Conservation (phyloP, 2,113 vertebrate genomes). For the Bubo bubo region DNA sequence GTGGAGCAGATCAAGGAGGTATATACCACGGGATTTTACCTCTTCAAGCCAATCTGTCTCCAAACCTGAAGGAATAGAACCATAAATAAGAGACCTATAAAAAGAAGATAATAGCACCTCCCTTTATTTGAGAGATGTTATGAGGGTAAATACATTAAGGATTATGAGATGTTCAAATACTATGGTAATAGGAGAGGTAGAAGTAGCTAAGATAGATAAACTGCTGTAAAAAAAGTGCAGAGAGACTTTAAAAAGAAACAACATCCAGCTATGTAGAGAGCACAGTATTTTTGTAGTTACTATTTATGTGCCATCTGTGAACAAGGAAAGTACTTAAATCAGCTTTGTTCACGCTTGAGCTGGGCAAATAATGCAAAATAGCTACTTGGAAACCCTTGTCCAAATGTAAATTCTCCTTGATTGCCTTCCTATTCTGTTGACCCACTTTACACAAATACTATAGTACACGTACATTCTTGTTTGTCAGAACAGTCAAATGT, state of each 20-base stretch:
- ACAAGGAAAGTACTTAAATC: conserved; percentile 18
- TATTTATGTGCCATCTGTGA: conserved; percentile 23
- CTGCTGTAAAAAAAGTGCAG: not conserved
- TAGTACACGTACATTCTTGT: not conserved
- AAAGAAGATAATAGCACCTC: not conserved
- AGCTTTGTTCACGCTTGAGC: not conserved
- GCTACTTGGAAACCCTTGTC: not conserved
- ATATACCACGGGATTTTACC: not conserved
- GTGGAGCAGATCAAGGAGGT: rapidly evolving
- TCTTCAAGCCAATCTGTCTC: not conserved
- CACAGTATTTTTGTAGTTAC: not conserved
- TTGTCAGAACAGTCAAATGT: not conserved
- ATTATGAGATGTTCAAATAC: not conserved
- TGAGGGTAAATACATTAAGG: not conserved
- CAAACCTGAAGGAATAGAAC: not conserved
- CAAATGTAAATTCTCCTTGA: conserved; percentile 12
- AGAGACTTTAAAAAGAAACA: not conserved
- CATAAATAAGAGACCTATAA: not conserved
- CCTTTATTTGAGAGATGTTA: not conserved
- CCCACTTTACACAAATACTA: not conserved
- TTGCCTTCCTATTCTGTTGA: not conserved
- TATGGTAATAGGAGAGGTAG: not conserved
- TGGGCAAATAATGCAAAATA: conserved; percentile 7
- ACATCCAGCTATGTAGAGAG: not conserved
- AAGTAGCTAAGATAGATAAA: not conserved